These are phyloP conservation scores for Elymnias hypermnestra DNA, from an alignment of 1,140 invertebrate species.

Conservation along the genomic window DNA sequence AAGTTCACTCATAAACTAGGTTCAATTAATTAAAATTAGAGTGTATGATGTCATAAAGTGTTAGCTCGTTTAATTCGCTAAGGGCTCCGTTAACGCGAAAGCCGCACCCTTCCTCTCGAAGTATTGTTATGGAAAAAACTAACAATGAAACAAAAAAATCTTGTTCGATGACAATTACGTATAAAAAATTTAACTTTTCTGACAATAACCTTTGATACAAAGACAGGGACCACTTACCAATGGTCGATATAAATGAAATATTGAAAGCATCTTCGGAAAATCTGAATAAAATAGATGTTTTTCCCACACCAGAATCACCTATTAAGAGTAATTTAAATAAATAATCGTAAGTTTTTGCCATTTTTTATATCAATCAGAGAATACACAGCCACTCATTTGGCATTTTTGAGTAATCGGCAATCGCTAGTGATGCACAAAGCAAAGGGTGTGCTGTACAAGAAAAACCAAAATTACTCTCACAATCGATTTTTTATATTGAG, in stretches of 20 bases:
- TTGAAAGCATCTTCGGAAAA: slow-evolving; percentile 99
- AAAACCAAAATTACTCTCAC: too few relatives aligned
- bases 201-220: slow-evolving; percentile 71
- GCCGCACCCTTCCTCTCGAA: slow-evolving; percentile 50
- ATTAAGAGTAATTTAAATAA: slow-evolving; percentile 98
- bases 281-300: slow-evolving; percentile 98
- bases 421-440: slow-evolving; percentile 38
- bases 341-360: slow-evolving; percentile 98
- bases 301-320: slow-evolving; percentile 98
- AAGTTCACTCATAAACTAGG: slow-evolving; percentile 41
- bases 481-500: too few relatives aligned
- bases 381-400: slow-evolving; percentile 70
- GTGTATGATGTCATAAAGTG: slow-evolving; percentile 69
- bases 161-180: slow-evolving; percentile 54
- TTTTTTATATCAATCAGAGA: slow-evolving; percentile 77
- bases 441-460: background rate
- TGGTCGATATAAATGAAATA: slow-evolving; percentile 98
- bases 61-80: slow-evolving; percentile 58
- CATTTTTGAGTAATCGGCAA: slow-evolving; percentile 70
- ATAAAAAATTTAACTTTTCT: slow-evolving; percentile 64
- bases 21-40: slow-evolving; percentile 68
- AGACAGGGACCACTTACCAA: slow-evolving; percentile 83
- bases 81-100: slow-evolving; percentile 44
- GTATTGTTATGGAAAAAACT: slow-evolving; percentile 31
- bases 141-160: slow-evolving; percentile 56